Evolutionary conservation across 2,888 invertebrate genomes (phyloP).

Genomic region (Malthinus seriepunctatus): DNA sequence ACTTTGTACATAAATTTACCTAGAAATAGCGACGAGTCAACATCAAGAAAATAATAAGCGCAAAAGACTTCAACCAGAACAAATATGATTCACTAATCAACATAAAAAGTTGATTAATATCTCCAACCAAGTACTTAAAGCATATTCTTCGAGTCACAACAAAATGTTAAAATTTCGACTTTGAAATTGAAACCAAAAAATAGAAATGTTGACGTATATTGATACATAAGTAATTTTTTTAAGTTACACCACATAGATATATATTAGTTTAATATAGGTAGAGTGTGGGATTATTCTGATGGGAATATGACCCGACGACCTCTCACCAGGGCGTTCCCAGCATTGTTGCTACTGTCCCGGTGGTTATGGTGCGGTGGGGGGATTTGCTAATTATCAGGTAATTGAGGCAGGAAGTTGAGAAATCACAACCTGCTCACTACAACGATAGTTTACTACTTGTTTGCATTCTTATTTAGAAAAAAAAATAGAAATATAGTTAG

Average conservation of each 20-base stretch:
- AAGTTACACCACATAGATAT: constrained; percentile 34
- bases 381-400: constrained; percentile 52
- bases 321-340: constrained; percentile 55
- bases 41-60: too few relatives aligned
- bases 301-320: constrained; percentile 55
- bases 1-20: too few relatives aligned
- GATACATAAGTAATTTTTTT: constrained; percentile 21
- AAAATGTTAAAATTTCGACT: too few relatives aligned
- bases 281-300: constrained; percentile 57
- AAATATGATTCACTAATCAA: too few relatives aligned
- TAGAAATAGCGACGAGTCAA: too few relatives aligned
- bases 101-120: too few relatives aligned
- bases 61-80: too few relatives aligned
- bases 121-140: too few relatives aligned
- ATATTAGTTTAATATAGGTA: constrained; percentile 45
- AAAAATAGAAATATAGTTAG: constrained; percentile 4
- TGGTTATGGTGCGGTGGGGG: constrained; percentile 36
- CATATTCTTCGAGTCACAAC: too few relatives aligned
- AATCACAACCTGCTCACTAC: constrained; percentile 40
- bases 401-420: constrained; percentile 56
- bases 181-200: too few relatives aligned
- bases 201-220: constrained; percentile 1
- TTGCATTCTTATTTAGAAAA: constrained; percentile 18
- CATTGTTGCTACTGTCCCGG: constrained; percentile 50
- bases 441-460: constrained; percentile 13